Evolutionary conservation across 2,113 vertebrate species (phyloP).

Genomic region (Genyomyrus donnyi): DNA sequence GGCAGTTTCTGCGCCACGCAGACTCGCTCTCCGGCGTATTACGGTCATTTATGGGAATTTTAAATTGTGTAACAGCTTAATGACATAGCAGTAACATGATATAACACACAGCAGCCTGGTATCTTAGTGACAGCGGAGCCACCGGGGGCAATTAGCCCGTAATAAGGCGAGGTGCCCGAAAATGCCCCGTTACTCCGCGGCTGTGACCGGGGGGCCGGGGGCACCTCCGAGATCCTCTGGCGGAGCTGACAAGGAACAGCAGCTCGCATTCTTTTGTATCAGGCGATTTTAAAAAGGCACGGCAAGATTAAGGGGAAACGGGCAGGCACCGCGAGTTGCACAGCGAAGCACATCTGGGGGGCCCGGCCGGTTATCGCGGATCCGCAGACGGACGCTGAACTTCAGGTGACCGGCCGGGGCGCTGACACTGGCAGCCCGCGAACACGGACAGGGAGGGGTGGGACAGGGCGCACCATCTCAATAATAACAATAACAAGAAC

Average conservation of each 20-base stretch:
- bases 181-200: background rate
- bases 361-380: constrained; percentile 49
- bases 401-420: constrained; percentile 92
- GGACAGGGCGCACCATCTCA: constrained; percentile 38
- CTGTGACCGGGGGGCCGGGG: background rate
- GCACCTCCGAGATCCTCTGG: constrained; percentile 59
- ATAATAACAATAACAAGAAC: constrained; percentile 9
- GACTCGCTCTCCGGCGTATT: background rate
- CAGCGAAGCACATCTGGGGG: background rate
- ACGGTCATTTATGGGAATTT: background rate
- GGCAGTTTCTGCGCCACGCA: background rate
- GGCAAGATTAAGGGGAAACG: background rate
- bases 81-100: background rate
- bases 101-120: background rate
- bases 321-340: background rate
- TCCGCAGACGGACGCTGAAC: constrained; percentile 72
- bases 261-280: background rate
- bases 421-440: constrained; percentile 66
- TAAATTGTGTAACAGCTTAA: background rate
- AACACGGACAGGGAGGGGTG: constrained; percentile 59
- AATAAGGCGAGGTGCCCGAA: background rate
- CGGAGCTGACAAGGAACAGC: constrained; percentile 38
- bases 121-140: background rate
- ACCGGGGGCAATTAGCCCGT: background rate
- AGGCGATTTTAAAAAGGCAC: background rate